A percentile compares a stretch with the other conserved stretches of the same genome.
Conservation (phyloP, 2,888 invertebrate genomes). For the Heliconius erato region DNA sequence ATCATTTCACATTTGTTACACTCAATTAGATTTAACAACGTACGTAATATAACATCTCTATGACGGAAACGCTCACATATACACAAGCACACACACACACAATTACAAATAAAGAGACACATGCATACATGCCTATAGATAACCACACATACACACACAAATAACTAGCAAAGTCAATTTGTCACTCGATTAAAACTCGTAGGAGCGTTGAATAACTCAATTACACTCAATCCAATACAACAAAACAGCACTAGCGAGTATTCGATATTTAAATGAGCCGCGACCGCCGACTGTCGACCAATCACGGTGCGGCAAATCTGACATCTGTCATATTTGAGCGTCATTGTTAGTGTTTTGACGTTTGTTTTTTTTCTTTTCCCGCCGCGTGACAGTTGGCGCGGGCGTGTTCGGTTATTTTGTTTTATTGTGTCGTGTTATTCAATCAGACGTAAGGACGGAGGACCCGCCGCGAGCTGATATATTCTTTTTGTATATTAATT, state of each 20-base stretch:
- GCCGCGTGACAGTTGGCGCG: constrained; percentile 73
- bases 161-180: constrained; percentile 68
- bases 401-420: constrained; percentile 66
- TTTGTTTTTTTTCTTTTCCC: constrained; percentile 61
- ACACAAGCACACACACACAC: not conserved
- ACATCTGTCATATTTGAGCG: constrained; percentile 80
- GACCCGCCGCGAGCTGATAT: constrained; percentile 41
- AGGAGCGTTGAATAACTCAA: constrained; percentile 66
- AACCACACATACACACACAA: constrained; percentile 55
- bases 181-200: constrained; percentile 70
- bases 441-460: constrained; percentile 58
- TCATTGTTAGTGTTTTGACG: constrained; percentile 69
- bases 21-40: constrained; percentile 41
- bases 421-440: constrained; percentile 67
- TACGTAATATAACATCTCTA: constrained; percentile 47
- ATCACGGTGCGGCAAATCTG: constrained; percentile 70
- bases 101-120: not conserved
- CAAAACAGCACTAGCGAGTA: constrained; percentile 61
- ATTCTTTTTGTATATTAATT: constrained; percentile 31
- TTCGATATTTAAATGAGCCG: constrained; percentile 68
- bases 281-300: constrained; percentile 56
- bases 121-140: constrained; percentile 34
- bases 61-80: constrained; percentile 6
- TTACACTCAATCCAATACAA: constrained; percentile 68
- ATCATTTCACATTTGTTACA: constrained; percentile 41